phyloP scores from a whole-genome alignment of 2,113 vertebrate species.

The Alosa alosa region DNA sequence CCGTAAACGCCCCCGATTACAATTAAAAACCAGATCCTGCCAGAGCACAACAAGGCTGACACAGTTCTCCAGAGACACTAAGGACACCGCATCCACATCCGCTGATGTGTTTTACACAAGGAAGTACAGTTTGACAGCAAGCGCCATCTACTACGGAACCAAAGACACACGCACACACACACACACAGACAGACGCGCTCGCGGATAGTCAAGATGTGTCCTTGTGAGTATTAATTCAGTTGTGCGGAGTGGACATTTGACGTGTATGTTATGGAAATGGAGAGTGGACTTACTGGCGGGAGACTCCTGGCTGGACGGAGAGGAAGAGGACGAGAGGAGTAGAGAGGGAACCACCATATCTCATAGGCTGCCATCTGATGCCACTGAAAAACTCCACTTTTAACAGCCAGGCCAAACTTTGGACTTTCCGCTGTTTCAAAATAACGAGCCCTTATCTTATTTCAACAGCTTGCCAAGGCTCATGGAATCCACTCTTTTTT shows the following conservation, averaged over 20 bases:
- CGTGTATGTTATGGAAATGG: neutral
- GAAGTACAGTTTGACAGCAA: neutral
- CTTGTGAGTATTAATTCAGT: neutral
- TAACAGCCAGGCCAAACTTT: neutral
- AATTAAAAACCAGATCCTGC: neutral
- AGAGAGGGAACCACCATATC: slow-evolving; percentile 11
- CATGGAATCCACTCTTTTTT: neutral
- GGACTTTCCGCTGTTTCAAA: slow-evolving; percentile 11
- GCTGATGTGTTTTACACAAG: neutral
- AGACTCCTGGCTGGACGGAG: neutral
- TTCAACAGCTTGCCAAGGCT: slow-evolving; percentile 8
- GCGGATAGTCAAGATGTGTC: neutral
- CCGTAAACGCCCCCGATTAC: too few species aligned
- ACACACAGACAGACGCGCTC: neutral
- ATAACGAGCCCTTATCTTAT: slow-evolving; percentile 7
- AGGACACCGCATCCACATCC: neutral
- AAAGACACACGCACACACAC: neutral
- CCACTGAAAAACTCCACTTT: neutral
- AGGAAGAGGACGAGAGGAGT: neutral
- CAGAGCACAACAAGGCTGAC: neutral
- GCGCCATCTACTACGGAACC: neutral
- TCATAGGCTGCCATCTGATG: neutral
- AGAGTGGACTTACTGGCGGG: neutral
- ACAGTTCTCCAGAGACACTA: neutral
- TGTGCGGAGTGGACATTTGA: neutral